Base-by-base conservation (phyloP, 2,797 vertebrate species). In the Hoplostethus mediterraneus region DNA sequence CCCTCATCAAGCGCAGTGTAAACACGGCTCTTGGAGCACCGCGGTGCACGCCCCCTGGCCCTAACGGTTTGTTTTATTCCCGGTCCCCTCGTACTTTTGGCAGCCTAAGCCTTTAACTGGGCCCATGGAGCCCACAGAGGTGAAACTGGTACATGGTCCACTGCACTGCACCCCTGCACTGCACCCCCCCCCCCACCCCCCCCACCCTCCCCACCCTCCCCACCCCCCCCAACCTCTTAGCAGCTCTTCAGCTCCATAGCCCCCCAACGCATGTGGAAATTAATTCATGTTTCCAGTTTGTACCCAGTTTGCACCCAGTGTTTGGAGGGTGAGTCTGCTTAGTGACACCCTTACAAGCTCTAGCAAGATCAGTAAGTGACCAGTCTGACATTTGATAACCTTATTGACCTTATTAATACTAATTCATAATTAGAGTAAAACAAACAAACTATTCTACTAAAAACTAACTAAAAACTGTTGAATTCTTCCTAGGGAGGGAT, bases 1-100 rank as follows among this genome's bases (percentile, higher is more conserved):
- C 87, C 88, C 88, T 94, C 93, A 93, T 94, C 90, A 87, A 86
- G 91, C 54, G 36, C 83, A 88, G 86, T 88, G 86, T 93, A 94
- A 95, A 95, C 90, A 92, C 9, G 70, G 83, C 74, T 89, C 82
- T 71, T 75, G 54, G 71, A 67, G 81, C 73, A 74, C 82, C 74
- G 47, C 57, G 49, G 51, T 3, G 36, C 45, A 59, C 49, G 0
- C 67, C 28, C 38, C 47, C 61, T 38, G 6, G 53, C 70, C 44
- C 57, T 17, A 45, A 70, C 72, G 69, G 65, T 76, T 81, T 77
- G 51, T 81, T 77, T 75, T 73, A 69, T 66, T 65, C 21, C n/a
- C 5, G 38, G 56, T 67, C 61, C 75, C n/a, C 62, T 63, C 65
- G 4, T 59, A 86, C 17, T 5, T 67, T 86, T 79, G 70, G 78